Conservation (phyloP, 2,113 vertebrate genomes). For the Periophthalmus modestus region DNA sequence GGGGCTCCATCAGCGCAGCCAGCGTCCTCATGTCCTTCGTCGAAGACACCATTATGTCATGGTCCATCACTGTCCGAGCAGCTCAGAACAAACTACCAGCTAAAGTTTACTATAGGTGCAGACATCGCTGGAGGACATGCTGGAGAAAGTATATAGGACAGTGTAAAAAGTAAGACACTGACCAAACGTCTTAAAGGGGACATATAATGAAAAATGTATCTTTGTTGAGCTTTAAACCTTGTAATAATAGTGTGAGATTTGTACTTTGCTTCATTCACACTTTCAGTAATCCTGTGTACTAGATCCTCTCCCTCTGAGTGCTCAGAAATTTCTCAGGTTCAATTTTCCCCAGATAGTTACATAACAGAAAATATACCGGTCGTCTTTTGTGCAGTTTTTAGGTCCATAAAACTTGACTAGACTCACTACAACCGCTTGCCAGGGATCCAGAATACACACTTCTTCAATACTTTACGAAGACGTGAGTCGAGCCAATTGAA, state of each 20-base stretch:
- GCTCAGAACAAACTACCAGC: neutral
- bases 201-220: neutral
- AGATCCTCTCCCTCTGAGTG: too few species aligned
- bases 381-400: neutral
- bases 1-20: neutral
- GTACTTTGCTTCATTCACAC: too few species aligned
- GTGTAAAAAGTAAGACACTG: neutral
- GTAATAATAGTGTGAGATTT: neutral
- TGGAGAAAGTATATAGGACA: neutral
- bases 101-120: neutral
- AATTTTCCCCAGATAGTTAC: neutral
- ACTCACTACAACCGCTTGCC: too few species aligned
- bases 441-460: too few species aligned
- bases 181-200: neutral
- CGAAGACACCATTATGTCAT: neutral
- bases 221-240: neutral
- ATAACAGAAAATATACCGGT: neutral
- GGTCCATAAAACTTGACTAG: too few species aligned
- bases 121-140: constrained; percentile 1
- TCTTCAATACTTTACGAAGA: too few species aligned
- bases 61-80: neutral
- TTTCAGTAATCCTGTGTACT: too few species aligned
- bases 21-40: neutral
- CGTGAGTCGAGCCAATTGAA: too few species aligned
- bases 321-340: neutral